phyloP scores from a whole-genome alignment of 2,888 invertebrate species.

The Corbicula japonica region DNA sequence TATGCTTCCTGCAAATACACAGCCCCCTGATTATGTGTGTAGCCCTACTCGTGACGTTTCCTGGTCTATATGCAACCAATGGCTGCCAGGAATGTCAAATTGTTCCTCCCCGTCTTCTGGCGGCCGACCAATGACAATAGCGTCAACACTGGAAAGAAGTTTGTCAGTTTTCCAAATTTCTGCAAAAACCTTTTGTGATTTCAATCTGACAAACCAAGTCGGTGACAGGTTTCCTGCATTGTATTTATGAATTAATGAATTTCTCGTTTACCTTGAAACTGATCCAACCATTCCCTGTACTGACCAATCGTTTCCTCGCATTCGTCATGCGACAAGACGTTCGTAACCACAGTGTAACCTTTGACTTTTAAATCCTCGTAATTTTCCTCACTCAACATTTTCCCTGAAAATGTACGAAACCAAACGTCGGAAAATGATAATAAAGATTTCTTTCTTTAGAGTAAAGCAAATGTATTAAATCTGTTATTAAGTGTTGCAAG shows the following conservation, averaged over 20 bases:
- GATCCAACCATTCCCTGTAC: constrained; percentile 71
- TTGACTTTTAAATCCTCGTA: constrained; percentile 64
- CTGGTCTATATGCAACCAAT: constrained; percentile 81
- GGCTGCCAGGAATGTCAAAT: constrained; percentile 58
- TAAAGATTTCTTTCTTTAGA: too few species aligned
- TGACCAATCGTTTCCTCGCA: constrained; percentile 69
- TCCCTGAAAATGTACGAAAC: too few species aligned
- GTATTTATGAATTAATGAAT: constrained; percentile 78
- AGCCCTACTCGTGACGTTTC: constrained; percentile 73
- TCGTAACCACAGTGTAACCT: constrained; percentile 74
- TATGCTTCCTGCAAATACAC: constrained; percentile 74
- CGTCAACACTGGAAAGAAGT: too few species aligned
- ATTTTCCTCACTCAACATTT: constrained; percentile 53
- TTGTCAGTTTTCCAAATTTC: constrained; percentile 80
- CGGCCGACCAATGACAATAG: too few species aligned
- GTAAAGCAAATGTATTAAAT: too few species aligned
- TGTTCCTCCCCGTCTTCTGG: constrained; percentile 76
- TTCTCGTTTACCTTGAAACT: constrained; percentile 64
- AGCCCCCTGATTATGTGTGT: constrained; percentile 79
- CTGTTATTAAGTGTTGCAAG: too few species aligned
- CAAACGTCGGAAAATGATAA: too few species aligned
- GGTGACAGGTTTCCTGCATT: constrained; percentile 74
- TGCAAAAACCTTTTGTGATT: constrained; percentile 75
- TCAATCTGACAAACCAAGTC: constrained; percentile 77
- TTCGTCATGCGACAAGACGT: constrained; percentile 64